Conservation (phyloP, 2,888 invertebrate genomes). For the Troglohyphantes excavatus region DNA sequence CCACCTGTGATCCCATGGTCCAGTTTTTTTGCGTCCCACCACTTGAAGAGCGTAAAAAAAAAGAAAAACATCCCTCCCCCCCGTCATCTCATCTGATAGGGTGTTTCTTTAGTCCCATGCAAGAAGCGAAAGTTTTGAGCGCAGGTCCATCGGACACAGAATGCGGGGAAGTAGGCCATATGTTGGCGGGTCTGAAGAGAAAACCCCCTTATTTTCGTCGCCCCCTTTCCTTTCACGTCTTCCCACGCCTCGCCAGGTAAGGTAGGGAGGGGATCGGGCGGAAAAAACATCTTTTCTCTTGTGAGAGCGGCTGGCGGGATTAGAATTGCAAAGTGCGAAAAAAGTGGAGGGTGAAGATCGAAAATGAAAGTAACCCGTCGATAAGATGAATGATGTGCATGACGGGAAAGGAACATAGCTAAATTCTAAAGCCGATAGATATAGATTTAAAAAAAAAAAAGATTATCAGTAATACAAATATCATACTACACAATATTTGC, state of each 20-base stretch:
- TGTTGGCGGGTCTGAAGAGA: constrained; percentile 25
- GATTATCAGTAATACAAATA: no score
- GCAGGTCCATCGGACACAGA: constrained; percentile 48
- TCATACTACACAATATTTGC: no score
- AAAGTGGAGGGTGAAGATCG: background rate
- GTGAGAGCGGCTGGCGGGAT: background rate
- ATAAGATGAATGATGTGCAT: background rate
- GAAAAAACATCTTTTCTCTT: constrained; percentile 53
- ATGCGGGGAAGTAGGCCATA: constrained; percentile 72
- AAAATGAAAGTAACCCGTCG: constrained; percentile 9
- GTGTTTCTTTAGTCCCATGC: constrained; percentile 44
- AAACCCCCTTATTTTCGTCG: constrained; percentile 11
- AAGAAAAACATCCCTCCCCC: constrained; percentile 34
- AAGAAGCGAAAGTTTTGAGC: constrained; percentile 65
- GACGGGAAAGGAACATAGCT: background rate
- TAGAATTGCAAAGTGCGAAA: constrained; percentile 2
- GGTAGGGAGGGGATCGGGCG: background rate
- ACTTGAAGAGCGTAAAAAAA: background rate
- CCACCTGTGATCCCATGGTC: constrained; percentile 59
- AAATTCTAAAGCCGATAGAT: no score
- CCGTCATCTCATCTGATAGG: background rate
- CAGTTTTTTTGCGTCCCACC: constrained; percentile 36
- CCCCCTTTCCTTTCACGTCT: constrained; percentile 47
- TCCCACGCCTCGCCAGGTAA: constrained; percentile 67
- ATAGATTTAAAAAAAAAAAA: no score